Evolutionary conservation across 1,140 invertebrate genomes (phyloP), one percentile per base, ranked within the genome.

Genomic region (Hermetia illucens): DNA sequence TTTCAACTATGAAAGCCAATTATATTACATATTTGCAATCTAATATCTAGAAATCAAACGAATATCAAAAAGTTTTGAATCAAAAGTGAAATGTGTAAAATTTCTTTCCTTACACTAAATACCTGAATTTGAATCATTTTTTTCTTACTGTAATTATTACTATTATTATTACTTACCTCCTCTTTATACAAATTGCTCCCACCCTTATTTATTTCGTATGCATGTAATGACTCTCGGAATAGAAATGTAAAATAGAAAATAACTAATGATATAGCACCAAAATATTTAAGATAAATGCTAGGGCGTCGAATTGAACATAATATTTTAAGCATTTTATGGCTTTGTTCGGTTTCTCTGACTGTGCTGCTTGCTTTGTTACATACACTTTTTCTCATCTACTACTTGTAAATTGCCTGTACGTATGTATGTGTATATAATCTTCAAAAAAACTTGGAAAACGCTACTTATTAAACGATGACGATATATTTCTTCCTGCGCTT

Each of bases 171-270:
- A 10, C 17, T 21, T 25, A 36, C 35, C 35, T 22, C 35, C 4
- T 36, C 35, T 15, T 8, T 25, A 13, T n/a, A 5, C 15, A 8
- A n/a, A 5, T 6, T 13, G 22, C 18, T 21, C 10, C n/a, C n/a
- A n/a, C 15, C 4, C 12, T 38, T 38, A 3, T n/a, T 21, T 15
- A 52, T 45, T 44, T 58, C 56, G 34, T 47, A 55, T 4, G 56
- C 56, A 38, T 56, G 52, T 4, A 58, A 40, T 12, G 56, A 58
- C 31, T 58, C 55, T 3, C 56, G 53, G 24, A 58, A 55, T 5
- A 58, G 44, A 36, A 58, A 56, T 34, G 46, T 47, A 37, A 58
- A 56, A 40, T 58, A 58, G 21, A 53, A 55, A 21, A 54, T 34
- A 29, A 50, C 52, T n/a, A 52, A 45, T 9, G 53, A 21, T 12